phyloP scores from a whole-genome alignment of 1,140 invertebrate species.

The Pachyrhynchus sulphureomaculatus region DNA sequence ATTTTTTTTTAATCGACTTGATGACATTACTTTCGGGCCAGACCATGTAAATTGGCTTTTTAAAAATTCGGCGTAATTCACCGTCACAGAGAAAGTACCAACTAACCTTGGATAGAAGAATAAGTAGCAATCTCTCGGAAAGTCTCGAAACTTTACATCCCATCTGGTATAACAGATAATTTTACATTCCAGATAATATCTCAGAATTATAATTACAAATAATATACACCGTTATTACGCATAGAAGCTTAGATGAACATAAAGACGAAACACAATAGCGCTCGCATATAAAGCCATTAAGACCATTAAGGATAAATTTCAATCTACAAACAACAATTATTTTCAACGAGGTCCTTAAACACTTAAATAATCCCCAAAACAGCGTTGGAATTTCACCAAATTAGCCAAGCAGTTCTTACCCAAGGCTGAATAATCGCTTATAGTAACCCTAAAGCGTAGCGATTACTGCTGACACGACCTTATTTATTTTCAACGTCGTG shows the following conservation, averaged over 20 bases:
- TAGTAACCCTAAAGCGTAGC: conserved; percentile 9
- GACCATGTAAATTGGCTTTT: no score
- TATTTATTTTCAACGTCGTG: conserved; percentile 20
- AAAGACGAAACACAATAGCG: background rate
- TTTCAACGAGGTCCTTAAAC: conserved; percentile 1
- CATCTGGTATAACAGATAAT: no score
- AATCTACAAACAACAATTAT: background rate
- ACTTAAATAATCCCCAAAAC: background rate
- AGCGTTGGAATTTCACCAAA: background rate
- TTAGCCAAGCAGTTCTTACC: background rate
- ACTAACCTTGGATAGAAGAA: no score
- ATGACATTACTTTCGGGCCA: no score
- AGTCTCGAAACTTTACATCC: no score
- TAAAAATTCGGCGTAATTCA: no score
- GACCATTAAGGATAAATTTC: background rate
- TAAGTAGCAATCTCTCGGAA: no score
- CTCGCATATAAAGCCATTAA: background rate
- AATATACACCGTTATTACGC: no score
- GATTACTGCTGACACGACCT: conserved; percentile 21
- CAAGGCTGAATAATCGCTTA: conserved; percentile 11
- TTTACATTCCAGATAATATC: no score
- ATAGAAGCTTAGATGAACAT: background rate
- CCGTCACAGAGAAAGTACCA: no score
- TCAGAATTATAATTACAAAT: no score
- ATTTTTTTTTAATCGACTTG: no score